phyloP scores from a whole-genome alignment of 2,113 vertebrate species.

The Gambusia holbrooki region DNA sequence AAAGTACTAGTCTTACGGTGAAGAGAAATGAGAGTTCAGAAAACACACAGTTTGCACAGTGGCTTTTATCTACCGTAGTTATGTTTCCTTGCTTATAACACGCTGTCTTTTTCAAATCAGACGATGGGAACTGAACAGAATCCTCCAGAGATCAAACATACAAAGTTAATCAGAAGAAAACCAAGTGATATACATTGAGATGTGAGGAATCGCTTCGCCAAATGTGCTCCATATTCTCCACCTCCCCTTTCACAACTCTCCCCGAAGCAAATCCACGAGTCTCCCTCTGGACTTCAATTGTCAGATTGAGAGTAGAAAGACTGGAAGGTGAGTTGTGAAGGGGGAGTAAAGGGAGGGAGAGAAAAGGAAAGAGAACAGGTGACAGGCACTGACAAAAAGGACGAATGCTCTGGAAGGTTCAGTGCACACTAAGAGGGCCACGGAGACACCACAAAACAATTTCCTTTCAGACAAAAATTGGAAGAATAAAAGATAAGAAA shows the following conservation, averaged over 20 bases:
- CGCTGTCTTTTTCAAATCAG: conserved; percentile 65
- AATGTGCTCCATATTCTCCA: conserved; percentile 52
- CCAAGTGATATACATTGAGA: conserved; percentile 66
- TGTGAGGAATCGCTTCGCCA: conserved; percentile 50
- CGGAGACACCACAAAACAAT: conserved; percentile 72
- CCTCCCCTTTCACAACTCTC: conserved; percentile 56
- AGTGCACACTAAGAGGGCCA: conserved; percentile 75
- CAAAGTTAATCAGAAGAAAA: conserved; percentile 79
- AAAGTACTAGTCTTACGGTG: conserved; percentile 28
- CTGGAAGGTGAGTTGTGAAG: conserved; percentile 29
- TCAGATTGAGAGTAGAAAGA: conserved; percentile 68
- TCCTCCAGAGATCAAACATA: conserved; percentile 79
- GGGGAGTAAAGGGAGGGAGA: conserved; percentile 16
- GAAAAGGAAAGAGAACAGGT: conserved; percentile 58
- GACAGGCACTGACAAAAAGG: conserved; percentile 78
- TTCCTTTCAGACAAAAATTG: conserved; percentile 57
- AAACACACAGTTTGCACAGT: conserved; percentile 60
- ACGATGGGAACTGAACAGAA: conserved; percentile 68
- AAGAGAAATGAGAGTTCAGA: conserved; percentile 66
- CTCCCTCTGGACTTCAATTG: conserved; percentile 77
- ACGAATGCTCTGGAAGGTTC: conserved; percentile 74
- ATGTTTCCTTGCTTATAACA: conserved; percentile 60
- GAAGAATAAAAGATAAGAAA: conserved; percentile 64
- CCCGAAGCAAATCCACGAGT: conserved; percentile 60
- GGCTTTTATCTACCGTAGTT: conserved; percentile 70